Evolutionary conservation across 1,140 invertebrate genomes (phyloP).

Genomic region (Procambarus virginalis): DNA sequence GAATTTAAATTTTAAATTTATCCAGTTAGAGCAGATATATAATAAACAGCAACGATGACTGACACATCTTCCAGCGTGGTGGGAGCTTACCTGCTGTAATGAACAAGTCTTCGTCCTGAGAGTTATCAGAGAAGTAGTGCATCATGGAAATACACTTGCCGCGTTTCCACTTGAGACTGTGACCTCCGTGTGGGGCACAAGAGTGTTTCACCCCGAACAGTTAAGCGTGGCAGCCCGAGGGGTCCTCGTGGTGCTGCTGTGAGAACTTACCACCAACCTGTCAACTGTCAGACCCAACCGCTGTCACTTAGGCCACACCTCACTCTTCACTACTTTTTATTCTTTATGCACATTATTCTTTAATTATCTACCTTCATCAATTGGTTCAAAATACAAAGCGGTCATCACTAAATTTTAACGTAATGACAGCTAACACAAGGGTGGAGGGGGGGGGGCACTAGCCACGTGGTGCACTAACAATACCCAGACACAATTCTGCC

Average conservation of each 20-base stretch:
- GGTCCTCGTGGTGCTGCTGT: not conserved
- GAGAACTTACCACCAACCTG: not conserved
- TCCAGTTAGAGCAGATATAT: not conserved
- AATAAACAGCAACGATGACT: not conserved
- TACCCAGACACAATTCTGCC: not conserved
- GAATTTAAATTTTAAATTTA: not conserved
- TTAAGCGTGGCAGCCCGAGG: not conserved
- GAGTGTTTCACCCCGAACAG: too few species aligned
- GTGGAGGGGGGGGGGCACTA: not conserved
- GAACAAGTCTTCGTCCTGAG: slow-evolving; percentile 7
- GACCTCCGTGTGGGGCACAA: too few species aligned
- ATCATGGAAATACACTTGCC: not conserved
- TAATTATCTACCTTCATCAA: not conserved
- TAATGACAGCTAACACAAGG: not conserved
- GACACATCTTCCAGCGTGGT: not conserved
- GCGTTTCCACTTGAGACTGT: not conserved
- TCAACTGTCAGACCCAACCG: not conserved
- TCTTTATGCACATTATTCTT: not conserved
- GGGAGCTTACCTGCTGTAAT: not conserved
- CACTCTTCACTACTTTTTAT: not conserved
- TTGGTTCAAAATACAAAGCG: not conserved
- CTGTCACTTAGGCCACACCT: not conserved
- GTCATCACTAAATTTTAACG: not conserved
- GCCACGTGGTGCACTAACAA: not conserved
- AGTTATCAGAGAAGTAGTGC: slow-evolving; percentile 1